Evolutionary conservation across 2,113 vertebrate genomes (phyloP).

Genomic region (Alligator sinensis): DNA sequence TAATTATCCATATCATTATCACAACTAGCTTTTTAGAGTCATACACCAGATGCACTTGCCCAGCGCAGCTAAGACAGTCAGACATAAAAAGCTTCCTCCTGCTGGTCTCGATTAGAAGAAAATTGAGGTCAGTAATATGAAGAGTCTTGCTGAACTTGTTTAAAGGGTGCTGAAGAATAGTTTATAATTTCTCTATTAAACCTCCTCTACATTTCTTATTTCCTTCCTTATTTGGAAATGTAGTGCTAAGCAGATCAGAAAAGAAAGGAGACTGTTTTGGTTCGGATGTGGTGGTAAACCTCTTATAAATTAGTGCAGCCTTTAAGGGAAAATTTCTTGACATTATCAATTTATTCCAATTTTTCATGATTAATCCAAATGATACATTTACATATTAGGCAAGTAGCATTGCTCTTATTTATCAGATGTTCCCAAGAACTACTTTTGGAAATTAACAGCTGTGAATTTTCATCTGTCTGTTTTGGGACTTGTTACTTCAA

Average conservation of each 20-base stretch:
- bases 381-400: neutral
- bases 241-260: neutral
- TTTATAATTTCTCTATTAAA: neutral
- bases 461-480: neutral
- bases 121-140: neutral
- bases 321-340: neutral
- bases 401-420: neutral
- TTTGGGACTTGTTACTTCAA: neutral
- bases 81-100: neutral
- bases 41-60: fast-evolving
- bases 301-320: neutral
- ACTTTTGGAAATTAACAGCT: neutral
- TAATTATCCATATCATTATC: neutral
- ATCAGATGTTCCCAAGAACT: fast-evolving
- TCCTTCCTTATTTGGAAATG: neutral
- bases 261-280: neutral
- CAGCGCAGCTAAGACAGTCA: constrained; percentile 24
- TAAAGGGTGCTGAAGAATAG: neutral
- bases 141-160: neutral
- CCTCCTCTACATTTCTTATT: neutral
- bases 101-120: constrained; percentile 15
- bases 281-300: neutral
- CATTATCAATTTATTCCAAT: neutral
- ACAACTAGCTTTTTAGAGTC: neutral
- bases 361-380: neutral